A percentile compares a stretch with the other conserved stretches of the same genome.
These are phyloP conservation scores for Hepsetus odoe DNA, from an alignment of 2,113 vertebrate genomes.

Conservation along the genomic window DNA sequence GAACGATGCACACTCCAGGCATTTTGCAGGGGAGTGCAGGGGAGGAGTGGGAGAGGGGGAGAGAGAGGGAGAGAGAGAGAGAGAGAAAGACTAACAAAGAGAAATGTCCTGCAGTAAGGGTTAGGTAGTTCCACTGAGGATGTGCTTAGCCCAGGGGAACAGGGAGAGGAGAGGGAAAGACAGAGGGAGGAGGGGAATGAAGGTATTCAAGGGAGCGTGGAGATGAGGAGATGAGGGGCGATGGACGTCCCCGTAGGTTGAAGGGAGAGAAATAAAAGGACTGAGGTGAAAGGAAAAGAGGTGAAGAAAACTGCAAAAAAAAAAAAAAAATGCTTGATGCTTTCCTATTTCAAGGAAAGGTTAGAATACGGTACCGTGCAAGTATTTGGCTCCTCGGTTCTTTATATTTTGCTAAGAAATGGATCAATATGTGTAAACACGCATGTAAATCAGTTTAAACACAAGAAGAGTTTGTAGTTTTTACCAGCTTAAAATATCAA, in stretches of 20 bases:
- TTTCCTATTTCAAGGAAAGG: no score
- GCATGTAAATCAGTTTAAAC: no score
- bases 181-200: slow-evolving; percentile 1
- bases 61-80: slow-evolving; percentile 79
- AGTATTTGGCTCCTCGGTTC: no score
- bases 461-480: no score
- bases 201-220: not conserved
- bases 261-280: slow-evolving; percentile 19
- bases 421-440: no score
- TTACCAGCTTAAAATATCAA: no score
- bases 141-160: slow-evolving; percentile 63
- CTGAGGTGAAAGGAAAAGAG: not conserved
- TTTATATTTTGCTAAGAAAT: no score
- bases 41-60: slow-evolving; percentile 72
- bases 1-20: slow-evolving; percentile 98
- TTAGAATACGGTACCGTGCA: no score
- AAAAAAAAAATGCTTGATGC: not conserved
- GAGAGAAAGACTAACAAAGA: slow-evolving; percentile 94
- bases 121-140: slow-evolving; percentile 83
- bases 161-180: slow-evolving; percentile 9
- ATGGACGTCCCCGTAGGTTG: slow-evolving; percentile 52
- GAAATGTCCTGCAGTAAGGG: slow-evolving; percentile 86
- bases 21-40: slow-evolving; percentile 79
- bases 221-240: slow-evolving; percentile 9
- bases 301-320: not conserved